Percentiles rank a stretch among this genome's conserved stretches.
Conservation (phyloP, 2,888 invertebrate species). For the Torymus aiolomorphi region DNA sequence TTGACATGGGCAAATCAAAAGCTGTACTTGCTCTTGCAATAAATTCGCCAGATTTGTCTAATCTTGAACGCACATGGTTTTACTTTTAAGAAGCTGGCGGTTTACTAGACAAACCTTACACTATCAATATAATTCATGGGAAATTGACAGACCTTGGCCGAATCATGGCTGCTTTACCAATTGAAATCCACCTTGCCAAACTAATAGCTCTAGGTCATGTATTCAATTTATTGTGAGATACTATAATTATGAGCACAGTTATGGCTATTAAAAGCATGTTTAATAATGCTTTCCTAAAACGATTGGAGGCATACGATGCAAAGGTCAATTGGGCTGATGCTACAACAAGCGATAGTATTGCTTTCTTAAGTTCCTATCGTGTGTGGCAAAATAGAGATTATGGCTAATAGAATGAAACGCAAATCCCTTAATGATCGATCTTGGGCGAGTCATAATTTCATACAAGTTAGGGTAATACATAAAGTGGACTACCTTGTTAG, state of each 20-base stretch:
- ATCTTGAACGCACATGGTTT: constrained; percentile 88
- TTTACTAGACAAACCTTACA: constrained; percentile 79
- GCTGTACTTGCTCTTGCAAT: constrained; percentile 89
- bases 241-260: constrained; percentile 91
- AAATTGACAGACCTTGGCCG: constrained; percentile 91
- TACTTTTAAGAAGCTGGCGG: constrained; percentile 91
- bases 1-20: constrained; percentile 88
- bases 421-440: constrained; percentile 75
- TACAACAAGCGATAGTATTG: constrained; percentile 90
- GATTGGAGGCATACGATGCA: constrained; percentile 84
- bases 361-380: constrained; percentile 88
- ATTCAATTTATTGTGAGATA: constrained; percentile 89
- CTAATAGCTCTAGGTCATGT: constrained; percentile 91
- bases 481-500: constrained; percentile 85
- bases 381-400: constrained; percentile 83
- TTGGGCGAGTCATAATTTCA: constrained; percentile 84
- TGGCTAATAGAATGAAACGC: constrained; percentile 78
- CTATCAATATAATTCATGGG: constrained; percentile 83
- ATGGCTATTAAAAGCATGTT: constrained; percentile 90
- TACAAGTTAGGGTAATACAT: constrained; percentile 83
- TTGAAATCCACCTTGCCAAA: constrained; percentile 89
- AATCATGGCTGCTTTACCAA: constrained; percentile 88
- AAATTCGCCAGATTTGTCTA: constrained; percentile 89
- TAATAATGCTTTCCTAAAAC: constrained; percentile 83
- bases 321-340: constrained; percentile 89